These are phyloP conservation scores for Shinisaurus crocodilurus DNA, from an alignment of 2,113 vertebrate species.

Conservation along the genomic window DNA sequence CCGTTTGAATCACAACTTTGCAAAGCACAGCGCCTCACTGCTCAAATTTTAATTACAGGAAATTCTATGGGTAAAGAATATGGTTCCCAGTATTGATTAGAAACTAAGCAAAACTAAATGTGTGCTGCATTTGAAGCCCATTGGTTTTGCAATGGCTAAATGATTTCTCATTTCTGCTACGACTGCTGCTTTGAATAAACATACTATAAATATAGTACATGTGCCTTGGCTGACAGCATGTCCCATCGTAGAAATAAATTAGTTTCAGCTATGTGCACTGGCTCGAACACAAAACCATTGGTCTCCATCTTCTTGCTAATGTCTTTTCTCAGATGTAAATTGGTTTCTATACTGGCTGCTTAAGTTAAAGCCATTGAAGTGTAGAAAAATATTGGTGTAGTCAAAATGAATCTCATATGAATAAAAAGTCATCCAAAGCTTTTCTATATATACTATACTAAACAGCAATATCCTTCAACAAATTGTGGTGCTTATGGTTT, in stretches of 20 bases:
- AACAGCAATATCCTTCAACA: background rate
- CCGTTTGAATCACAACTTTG: background rate
- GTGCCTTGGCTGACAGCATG: slow-evolving; percentile 8
- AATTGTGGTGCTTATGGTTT: background rate
- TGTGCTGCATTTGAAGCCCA: background rate
- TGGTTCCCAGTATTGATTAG: background rate
- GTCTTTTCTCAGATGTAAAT: slow-evolving; percentile 30
- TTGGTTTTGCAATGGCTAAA: background rate
- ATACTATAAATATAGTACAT: background rate
- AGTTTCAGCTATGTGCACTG: slow-evolving; percentile 36
- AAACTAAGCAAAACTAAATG: background rate
- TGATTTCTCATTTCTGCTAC: background rate
- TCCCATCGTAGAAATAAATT: slow-evolving; percentile 34
- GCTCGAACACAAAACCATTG: slow-evolving; percentile 34
- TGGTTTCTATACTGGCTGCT: slow-evolving; percentile 24
- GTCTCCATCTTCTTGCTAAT: slow-evolving; percentile 26
- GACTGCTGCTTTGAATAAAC: slow-evolving; percentile 24
- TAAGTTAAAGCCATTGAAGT: slow-evolving; percentile 30
- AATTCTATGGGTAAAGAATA: background rate
- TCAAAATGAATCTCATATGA: slow-evolving; percentile 7
- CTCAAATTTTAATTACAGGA: slow-evolving; percentile 9
- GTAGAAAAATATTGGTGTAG: slow-evolving; percentile 30
- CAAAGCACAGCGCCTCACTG: background rate
- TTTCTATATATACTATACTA: background rate
- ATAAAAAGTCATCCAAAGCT: background rate